Evolutionary conservation across 2,797 vertebrate species (phyloP).

Genomic region (Melanotaenia pygmaea): DNA sequence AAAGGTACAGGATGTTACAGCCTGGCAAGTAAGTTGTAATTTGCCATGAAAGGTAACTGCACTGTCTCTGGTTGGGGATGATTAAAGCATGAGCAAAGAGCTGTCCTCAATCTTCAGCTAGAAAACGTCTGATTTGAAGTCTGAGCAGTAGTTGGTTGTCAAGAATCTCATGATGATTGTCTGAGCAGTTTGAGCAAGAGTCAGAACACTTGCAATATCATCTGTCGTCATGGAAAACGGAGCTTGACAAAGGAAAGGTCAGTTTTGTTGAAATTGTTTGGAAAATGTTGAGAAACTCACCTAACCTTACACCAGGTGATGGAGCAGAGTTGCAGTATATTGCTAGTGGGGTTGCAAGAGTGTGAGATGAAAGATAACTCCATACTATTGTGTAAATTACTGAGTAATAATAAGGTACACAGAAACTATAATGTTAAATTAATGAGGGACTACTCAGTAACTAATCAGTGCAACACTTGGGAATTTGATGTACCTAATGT

Average conservation of each 20-base stretch:
- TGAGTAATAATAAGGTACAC: no score
- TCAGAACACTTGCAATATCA: conserved; percentile 15
- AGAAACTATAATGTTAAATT: no score
- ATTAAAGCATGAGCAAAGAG: conserved; percentile 44
- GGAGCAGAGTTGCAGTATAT: neutral
- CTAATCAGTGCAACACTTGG: no score
- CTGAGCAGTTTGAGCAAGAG: conserved; percentile 34
- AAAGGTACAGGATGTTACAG: conserved; percentile 19
- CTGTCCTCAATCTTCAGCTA: conserved; percentile 14
- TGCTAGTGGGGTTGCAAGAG: neutral
- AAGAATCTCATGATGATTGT: conserved; percentile 25
- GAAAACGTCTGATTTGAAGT: conserved; percentile 35
- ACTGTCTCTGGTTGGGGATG: conserved; percentile 30
- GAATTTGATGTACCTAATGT: no score
- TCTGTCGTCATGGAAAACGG: conserved; percentile 18
- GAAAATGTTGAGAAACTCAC: conserved; percentile 10
- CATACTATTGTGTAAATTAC: no score
- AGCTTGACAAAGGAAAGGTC: conserved; percentile 39
- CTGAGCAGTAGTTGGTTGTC: conserved; percentile 20
- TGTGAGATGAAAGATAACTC: neutral
- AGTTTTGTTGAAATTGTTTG: conserved; percentile 34
- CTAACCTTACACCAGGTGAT: conserved; percentile 21
- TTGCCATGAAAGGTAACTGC: conserved; percentile 5
- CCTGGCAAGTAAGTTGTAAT: conserved; percentile 6
- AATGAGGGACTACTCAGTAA: no score